Conservation (phyloP, 2,888 invertebrate species). For the Acanthosepion lycidas region DNA sequence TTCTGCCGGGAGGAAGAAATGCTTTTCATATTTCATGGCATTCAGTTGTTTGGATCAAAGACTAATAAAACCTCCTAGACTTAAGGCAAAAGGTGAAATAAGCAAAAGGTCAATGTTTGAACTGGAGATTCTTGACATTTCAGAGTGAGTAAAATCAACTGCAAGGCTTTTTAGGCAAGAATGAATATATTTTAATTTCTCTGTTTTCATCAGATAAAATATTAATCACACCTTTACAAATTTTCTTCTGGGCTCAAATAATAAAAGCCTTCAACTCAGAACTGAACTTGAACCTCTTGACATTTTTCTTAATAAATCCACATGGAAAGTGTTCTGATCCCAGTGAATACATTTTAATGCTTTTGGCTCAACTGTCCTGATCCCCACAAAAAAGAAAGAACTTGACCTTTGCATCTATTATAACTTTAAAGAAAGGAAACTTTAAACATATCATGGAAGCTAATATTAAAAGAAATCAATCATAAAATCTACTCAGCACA, state of each 20-base stretch:
- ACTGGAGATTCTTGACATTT: constrained; percentile 18
- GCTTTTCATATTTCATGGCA: constrained; percentile 4
- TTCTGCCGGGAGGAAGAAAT: neutral
- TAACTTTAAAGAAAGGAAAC: neutral
- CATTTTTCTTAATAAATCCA: neutral
- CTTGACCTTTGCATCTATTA: neutral
- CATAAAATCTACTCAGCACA: neutral
- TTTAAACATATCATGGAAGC: neutral
- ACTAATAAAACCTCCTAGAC: neutral
- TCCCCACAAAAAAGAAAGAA: neutral
- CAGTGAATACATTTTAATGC: neutral
- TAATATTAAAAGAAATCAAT: neutral
- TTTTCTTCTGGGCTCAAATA: neutral
- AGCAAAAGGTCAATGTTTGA: neutral
- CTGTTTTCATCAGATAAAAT: neutral
- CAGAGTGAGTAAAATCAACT: neutral
- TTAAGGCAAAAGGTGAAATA: neutral
- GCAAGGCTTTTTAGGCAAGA: neutral
- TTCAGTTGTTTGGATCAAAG: neutral
- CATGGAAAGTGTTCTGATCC: neutral
- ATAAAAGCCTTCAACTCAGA: neutral
- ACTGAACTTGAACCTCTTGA: neutral
- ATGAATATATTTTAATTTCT: constrained; percentile 33
- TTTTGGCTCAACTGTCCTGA: neutral
- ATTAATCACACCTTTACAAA: neutral